These are phyloP conservation scores for Porites lobata DNA, from an alignment of 92 coral and sea anemone species.

Conservation along the genomic window DNA sequence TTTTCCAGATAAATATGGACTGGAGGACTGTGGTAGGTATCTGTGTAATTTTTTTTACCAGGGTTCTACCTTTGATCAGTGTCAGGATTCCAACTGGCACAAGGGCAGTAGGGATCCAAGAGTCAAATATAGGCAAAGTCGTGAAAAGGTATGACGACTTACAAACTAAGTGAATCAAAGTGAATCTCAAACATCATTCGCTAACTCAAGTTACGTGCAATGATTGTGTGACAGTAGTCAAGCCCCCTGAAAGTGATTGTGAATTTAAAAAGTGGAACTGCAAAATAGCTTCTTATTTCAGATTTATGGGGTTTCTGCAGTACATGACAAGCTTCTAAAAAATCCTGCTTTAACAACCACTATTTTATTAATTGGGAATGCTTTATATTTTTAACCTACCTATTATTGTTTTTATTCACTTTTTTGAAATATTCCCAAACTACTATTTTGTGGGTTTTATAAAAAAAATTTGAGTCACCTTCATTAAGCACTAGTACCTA, in stretches of 20 bases:
- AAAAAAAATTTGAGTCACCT: neutral
- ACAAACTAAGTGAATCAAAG: neutral
- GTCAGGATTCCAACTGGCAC: constrained; percentile 6
- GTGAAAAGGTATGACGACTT: neutral
- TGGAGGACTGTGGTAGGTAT: constrained; percentile 19
- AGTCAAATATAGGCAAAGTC: constrained; percentile 6
- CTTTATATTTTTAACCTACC: constrained; percentile 13
- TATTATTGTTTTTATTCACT: constrained; percentile 9
- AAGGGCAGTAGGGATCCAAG: constrained; percentile 5
- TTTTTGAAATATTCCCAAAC: constrained; percentile 17
- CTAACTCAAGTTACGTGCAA: neutral
- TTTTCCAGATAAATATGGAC: constrained; percentile 17
- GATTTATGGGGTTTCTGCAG: constrained; percentile 5
- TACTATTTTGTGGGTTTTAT: constrained; percentile 9
- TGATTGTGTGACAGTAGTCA: neutral
- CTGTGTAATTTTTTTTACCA: neutral
- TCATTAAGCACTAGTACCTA: constrained; percentile 21
- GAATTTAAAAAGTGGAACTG: neutral
- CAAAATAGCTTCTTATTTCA: neutral
- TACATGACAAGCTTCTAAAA: neutral
- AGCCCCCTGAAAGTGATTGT: neutral
- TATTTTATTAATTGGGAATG: neutral
- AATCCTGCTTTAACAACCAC: neutral
- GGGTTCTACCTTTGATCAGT: neutral
- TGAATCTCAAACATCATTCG: neutral